These are phyloP conservation scores for Calypte anna DNA, from an alignment of 2,113 vertebrate genomes.

Conservation along the genomic window DNA sequence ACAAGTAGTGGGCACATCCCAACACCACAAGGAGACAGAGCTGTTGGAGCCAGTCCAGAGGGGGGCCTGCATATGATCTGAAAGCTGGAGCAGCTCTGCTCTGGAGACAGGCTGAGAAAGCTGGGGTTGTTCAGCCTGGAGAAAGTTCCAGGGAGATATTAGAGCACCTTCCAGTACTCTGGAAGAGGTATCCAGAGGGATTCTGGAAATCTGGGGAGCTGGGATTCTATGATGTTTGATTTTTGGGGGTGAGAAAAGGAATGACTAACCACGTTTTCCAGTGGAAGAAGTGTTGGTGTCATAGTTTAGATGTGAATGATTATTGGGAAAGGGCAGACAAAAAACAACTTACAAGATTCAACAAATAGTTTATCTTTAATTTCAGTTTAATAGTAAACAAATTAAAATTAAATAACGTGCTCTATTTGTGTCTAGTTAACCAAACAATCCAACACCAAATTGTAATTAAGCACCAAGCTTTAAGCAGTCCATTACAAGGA, in stretches of 20 bases:
- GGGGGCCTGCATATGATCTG: too few species aligned
- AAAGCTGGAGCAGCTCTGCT: too few species aligned
- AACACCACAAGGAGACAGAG: too few species aligned
- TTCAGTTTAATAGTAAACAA: not conserved
- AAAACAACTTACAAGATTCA: not conserved
- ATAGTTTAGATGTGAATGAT: not conserved
- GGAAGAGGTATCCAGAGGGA: too few species aligned
- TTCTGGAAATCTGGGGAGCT: too few species aligned
- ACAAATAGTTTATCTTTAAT: not conserved
- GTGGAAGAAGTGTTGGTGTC: not conserved
- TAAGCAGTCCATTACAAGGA: not conserved
- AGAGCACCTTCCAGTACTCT: too few species aligned
- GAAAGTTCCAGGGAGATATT: too few species aligned
- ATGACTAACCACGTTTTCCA: not conserved
- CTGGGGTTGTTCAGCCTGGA: too few species aligned
- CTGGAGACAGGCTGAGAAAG: too few species aligned
- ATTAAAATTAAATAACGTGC: not conserved
- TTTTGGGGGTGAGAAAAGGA: not conserved
- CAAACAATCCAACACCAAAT: not conserved
- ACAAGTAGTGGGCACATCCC: not conserved
- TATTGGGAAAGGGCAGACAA: fast-evolving
- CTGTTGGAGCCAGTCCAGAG: too few species aligned
- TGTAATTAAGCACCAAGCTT: not conserved
- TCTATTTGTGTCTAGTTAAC: not conserved
- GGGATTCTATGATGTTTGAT: not conserved